These are phyloP conservation scores for Scaptomyza caliginosa DNA, from an alignment of 2,888 invertebrate species.

Conservation along the genomic window DNA sequence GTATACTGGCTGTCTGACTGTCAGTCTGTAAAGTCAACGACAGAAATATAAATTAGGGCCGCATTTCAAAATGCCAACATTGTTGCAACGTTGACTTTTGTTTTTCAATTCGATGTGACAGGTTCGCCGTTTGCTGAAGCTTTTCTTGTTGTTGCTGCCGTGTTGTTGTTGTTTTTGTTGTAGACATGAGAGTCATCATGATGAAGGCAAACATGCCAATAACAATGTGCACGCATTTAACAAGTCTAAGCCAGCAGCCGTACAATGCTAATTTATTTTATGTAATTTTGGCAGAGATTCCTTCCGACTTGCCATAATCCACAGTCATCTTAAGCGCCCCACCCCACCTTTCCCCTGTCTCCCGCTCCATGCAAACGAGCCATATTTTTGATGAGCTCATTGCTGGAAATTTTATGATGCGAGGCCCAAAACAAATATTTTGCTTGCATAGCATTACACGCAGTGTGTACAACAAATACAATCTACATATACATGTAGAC, in stretches of 20 bases:
- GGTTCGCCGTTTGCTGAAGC: constrained; percentile 5
- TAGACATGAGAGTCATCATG: constrained; percentile 28
- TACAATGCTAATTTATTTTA: constrained; percentile 69
- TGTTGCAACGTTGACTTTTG: constrained; percentile 50
- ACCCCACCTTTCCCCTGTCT: background rate
- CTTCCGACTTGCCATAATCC: constrained; percentile 59
- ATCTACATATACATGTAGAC: constrained; percentile 6
- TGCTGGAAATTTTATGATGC: constrained; percentile 52
- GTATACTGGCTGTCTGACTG: background rate
- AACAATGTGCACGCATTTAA: constrained; percentile 32
- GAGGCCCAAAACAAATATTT: constrained; percentile 65
- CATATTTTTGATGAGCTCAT: constrained; percentile 74
- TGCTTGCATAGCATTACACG: constrained; percentile 54
- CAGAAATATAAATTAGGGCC: constrained; percentile 43
- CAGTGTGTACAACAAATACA: constrained; percentile 33
- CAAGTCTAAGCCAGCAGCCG: constrained; percentile 34
- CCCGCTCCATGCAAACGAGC: constrained; percentile 35
- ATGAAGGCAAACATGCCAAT: constrained; percentile 28
- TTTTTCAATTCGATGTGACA: constrained; percentile 32
- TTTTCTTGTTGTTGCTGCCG: background rate
- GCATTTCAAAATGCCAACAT: constrained; percentile 50
- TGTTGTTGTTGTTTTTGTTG: background rate
- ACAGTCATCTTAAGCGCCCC: constrained; percentile 22
- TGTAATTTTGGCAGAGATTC: constrained; percentile 67
- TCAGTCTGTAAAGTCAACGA: constrained; percentile 22